These are phyloP conservation scores for Volucella inflata DNA, from an alignment of 2,888 invertebrate genomes.

Conservation along the genomic window DNA sequence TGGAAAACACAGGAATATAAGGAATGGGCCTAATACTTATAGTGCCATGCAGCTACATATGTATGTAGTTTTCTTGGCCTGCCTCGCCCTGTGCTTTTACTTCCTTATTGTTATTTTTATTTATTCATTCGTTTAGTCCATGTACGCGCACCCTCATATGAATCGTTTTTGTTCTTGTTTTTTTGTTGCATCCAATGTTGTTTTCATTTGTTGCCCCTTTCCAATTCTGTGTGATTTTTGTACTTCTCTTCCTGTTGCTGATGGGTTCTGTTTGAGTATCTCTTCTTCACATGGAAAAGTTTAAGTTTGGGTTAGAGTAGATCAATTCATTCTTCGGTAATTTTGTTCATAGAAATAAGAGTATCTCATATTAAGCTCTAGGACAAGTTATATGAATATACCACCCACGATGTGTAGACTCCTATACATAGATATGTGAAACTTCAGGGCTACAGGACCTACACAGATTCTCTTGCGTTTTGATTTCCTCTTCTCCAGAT, in stretches of 20 bases:
- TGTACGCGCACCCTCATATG: conserved; percentile 40
- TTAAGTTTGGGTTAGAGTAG: too few species aligned
- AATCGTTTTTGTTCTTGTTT: conserved; percentile 3
- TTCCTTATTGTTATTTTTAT: conserved; percentile 73
- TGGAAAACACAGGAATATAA: neutral
- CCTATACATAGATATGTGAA: too few species aligned
- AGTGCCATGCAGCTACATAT: conserved; percentile 31
- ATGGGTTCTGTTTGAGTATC: conserved; percentile 53
- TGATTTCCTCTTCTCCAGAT: conserved; percentile 76
- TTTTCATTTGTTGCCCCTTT: conserved; percentile 16
- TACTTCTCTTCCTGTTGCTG: conserved; percentile 62
- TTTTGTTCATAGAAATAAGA: conserved; percentile 54
- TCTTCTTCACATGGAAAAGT: too few species aligned
- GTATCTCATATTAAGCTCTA: conserved; percentile 72
- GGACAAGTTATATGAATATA: conserved; percentile 40
- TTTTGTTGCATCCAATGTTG: neutral
- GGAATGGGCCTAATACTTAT: conserved; percentile 32
- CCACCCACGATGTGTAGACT: conserved; percentile 70
- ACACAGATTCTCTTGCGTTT: conserved; percentile 76
- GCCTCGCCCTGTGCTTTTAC: conserved; percentile 57
- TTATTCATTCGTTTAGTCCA: conserved; percentile 70
- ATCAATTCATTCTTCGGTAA: conserved; percentile 65
- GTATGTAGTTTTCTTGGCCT: conserved; percentile 46
- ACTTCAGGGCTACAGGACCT: too few species aligned
- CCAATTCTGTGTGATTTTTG: conserved; percentile 58